Conservation (phyloP, 2,888 invertebrate species). For the Epinotia ramella region DNA sequence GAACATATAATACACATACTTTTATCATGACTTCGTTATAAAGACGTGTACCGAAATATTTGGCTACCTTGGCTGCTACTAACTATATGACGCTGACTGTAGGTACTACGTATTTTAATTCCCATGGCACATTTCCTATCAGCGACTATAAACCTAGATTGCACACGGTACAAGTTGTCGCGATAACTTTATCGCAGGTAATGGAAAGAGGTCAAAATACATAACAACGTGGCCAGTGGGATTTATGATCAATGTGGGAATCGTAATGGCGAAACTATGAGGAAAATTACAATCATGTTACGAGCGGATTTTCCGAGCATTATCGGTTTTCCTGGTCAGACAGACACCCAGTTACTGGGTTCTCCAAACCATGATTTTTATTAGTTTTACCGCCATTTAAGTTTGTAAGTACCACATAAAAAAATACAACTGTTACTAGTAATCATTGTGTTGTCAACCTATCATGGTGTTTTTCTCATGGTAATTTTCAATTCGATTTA, state of each 20-base stretch:
- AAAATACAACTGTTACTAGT: too few species aligned
- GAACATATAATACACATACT: too few species aligned
- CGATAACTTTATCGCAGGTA: slow-evolving; percentile 35
- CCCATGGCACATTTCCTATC: slow-evolving; percentile 31
- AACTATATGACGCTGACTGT: too few species aligned
- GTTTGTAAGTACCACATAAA: too few species aligned
- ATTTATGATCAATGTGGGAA: slow-evolving; percentile 21
- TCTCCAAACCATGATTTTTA: slow-evolving; percentile 2
- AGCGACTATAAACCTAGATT: slow-evolving; percentile 38
- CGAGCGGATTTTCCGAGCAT: not conserved
- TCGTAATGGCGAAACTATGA: not conserved
- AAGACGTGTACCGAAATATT: too few species aligned
- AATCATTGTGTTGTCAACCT: not conserved
- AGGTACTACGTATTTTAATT: not conserved
- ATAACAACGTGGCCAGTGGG: not conserved
- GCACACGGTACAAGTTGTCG: slow-evolving; percentile 18
- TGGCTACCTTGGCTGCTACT: too few species aligned
- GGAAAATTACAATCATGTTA: slow-evolving; percentile 13
- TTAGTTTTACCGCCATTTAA: not conserved
- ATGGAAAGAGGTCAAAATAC: slow-evolving; percentile 25
- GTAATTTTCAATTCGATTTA: not conserved
- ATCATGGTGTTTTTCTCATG: slow-evolving; percentile 4
- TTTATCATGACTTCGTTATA: too few species aligned
- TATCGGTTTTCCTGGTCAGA: slow-evolving; percentile 9
- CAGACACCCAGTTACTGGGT: not conserved